Evolutionary conservation across 2,888 invertebrate genomes (phyloP).

Genomic region (Cheilosia pagana): DNA sequence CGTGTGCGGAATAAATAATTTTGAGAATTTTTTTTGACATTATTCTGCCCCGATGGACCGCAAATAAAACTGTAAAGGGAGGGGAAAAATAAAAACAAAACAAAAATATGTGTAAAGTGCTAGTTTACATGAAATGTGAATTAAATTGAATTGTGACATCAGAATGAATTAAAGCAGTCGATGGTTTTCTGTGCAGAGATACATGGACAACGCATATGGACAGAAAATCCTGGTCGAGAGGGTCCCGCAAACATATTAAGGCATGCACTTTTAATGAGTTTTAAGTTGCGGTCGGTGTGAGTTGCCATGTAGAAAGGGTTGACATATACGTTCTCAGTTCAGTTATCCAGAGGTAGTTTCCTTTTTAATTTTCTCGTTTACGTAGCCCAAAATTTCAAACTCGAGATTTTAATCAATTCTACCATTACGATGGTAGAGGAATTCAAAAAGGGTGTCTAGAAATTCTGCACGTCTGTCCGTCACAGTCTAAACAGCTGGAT

Average conservation of each 20-base stretch:
- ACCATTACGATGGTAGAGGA: too few relatives aligned
- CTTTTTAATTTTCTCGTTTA: too few relatives aligned
- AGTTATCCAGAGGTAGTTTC: too few relatives aligned
- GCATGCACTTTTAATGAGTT: slow-evolving; percentile 62
- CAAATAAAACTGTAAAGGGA: slow-evolving; percentile 37
- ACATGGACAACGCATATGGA: slow-evolving; percentile 4
- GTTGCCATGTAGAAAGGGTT: slow-evolving; percentile 41
- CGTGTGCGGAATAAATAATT: slow-evolving; percentile 72
- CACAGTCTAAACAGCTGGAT: too few relatives aligned
- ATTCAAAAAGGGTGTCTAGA: too few relatives aligned
- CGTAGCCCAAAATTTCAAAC: too few relatives aligned
- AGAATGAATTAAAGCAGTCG: slow-evolving; percentile 42
- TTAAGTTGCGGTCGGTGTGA: slow-evolving; percentile 29
- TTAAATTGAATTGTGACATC: slow-evolving; percentile 72
- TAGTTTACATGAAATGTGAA: slow-evolving; percentile 71
- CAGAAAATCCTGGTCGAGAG: slow-evolving; percentile 29
- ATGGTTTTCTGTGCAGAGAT: slow-evolving; percentile 7
- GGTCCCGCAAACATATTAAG: slow-evolving; percentile 52
- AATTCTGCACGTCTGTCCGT: too few relatives aligned
- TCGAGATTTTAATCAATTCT: too few relatives aligned
- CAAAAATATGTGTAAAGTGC: slow-evolving; percentile 29
- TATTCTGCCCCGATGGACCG: slow-evolving; percentile 11
- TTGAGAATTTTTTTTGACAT: slow-evolving; percentile 34
- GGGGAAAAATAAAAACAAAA: neutral
- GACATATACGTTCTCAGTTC: too few relatives aligned